Evolutionary conservation across 1,140 invertebrate genomes (phyloP).

Genomic region (Trichoplusia ni): DNA sequence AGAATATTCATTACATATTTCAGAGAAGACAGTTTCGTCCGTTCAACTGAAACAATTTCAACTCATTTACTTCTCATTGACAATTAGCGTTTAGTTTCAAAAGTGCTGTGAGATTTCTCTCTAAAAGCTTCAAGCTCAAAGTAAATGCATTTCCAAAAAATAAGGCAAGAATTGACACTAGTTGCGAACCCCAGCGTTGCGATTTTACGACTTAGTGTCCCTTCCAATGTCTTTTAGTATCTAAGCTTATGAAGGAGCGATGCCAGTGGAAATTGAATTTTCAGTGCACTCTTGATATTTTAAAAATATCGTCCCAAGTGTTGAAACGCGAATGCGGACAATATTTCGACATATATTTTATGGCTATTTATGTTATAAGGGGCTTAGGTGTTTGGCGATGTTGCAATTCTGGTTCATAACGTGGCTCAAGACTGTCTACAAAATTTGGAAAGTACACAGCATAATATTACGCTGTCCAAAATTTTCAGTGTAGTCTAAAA

Average conservation of each 20-base stretch:
- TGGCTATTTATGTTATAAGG: not conserved
- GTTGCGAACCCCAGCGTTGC: conserved; percentile 4
- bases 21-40: too few relatives aligned
- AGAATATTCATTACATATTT: too few relatives aligned
- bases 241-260: conserved; percentile 13
- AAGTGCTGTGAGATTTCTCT: not conserved
- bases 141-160: conserved; percentile 14
- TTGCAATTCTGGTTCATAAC: too few relatives aligned
- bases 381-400: not conserved
- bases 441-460: too few relatives aligned
- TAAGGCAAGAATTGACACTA: conserved; percentile 16
- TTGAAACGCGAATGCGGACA: not conserved
- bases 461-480: too few relatives aligned
- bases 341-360: conserved; percentile 3
- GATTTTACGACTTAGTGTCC: conserved; percentile 34
- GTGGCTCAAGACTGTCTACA: too few relatives aligned
- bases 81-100: conserved; percentile 6
- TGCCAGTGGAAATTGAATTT: conserved; percentile 25
- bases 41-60: not conserved
- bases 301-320: conserved; percentile 12
- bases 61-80: not conserved
- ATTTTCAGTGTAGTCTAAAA: too few relatives aligned
- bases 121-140: conserved; percentile 11
- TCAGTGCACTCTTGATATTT: conserved; percentile 5
- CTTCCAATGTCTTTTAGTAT: conserved; percentile 30